These are phyloP conservation scores for Lasaia peninsularis DNA, from an alignment of 1,140 invertebrate genomes.

Conservation along the genomic window DNA sequence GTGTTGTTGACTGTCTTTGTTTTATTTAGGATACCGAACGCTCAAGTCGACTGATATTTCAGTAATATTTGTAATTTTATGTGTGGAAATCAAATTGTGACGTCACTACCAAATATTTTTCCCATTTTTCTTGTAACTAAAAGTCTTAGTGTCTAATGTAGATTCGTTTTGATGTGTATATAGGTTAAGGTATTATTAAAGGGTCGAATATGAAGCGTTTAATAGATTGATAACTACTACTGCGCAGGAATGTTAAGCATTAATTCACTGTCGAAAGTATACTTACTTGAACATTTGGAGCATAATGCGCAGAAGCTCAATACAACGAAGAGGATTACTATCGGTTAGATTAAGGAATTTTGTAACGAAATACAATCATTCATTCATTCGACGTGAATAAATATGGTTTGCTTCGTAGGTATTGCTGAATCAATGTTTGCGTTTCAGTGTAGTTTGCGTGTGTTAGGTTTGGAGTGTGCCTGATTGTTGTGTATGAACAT, in stretches of 20 bases:
- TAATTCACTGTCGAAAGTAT: conserved; percentile 4
- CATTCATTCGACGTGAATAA: conserved; percentile 17
- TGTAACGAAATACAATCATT: conserved; percentile 12
- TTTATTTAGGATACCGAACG: conserved; percentile 11
- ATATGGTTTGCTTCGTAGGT: conserved; percentile 37
- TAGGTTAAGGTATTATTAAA: conserved; percentile 18
- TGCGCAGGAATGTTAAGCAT: conserved; percentile 9
- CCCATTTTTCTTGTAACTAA: conserved; percentile 24
- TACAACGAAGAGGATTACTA: conserved; percentile 27
- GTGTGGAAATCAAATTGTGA: conserved; percentile 25
- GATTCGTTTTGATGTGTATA: conserved; percentile 33
- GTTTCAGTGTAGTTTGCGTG: conserved; percentile 49
- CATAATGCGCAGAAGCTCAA: conserved; percentile 13
- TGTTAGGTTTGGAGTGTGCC: conserved; percentile 49
- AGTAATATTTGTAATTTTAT: conserved; percentile 16
- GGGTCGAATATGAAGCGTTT: conserved; percentile 8
- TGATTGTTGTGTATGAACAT: conserved; percentile 43
- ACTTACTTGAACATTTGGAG: not conserved
- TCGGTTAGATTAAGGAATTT: conserved; percentile 7
- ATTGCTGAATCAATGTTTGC: conserved; percentile 42
- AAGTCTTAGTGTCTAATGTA: conserved; percentile 25
- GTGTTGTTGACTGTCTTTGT: conserved; percentile 7
- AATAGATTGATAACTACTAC: conserved; percentile 11
- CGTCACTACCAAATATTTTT: conserved; percentile 44
- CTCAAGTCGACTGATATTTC: not conserved